A percentile compares a stretch with the other conserved stretches of the same genome.
phyloP scores from a whole-genome alignment of 2,113 vertebrate genomes.

The Greenwoodochromis staneri region DNA sequence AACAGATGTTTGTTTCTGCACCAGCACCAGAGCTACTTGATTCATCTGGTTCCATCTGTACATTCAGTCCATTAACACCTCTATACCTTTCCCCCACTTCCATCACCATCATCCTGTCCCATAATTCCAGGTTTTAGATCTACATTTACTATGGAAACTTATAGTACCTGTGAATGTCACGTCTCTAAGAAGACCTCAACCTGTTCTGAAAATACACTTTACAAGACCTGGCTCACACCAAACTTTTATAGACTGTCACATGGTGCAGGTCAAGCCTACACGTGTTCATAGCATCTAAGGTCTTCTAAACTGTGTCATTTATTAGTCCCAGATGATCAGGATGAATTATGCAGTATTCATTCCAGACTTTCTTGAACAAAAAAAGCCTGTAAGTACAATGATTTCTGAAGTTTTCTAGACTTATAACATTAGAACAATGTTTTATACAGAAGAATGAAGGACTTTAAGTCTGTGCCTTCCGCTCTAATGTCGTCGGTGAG shows the following conservation, averaged over 20 bases:
- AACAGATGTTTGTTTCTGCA: neutral
- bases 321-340: slow-evolving; percentile 30
- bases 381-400: neutral
- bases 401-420: neutral
- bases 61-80: slow-evolving; percentile 15
- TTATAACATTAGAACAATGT: neutral
- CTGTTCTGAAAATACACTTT: neutral
- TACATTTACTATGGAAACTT: neutral
- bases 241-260: slow-evolving; percentile 33
- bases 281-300: slow-evolving; percentile 9
- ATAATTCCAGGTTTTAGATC: neutral
- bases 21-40: neutral
- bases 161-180: neutral
- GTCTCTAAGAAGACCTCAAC: neutral
- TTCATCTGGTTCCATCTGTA: neutral
- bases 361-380: neutral
- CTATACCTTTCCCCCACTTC: neutral
- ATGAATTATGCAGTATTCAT: neutral
- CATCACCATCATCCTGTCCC: neutral
- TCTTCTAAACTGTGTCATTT: slow-evolving; percentile 39
- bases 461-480: neutral
- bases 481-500: neutral
- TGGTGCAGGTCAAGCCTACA: slow-evolving; percentile 4
- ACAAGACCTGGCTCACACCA: neutral
- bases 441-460: neutral